Percentiles rank a stretch among this genome's conserved stretches.
Conservation (phyloP, 2,113 vertebrate genomes). For the Daboia siamensis region DNA sequence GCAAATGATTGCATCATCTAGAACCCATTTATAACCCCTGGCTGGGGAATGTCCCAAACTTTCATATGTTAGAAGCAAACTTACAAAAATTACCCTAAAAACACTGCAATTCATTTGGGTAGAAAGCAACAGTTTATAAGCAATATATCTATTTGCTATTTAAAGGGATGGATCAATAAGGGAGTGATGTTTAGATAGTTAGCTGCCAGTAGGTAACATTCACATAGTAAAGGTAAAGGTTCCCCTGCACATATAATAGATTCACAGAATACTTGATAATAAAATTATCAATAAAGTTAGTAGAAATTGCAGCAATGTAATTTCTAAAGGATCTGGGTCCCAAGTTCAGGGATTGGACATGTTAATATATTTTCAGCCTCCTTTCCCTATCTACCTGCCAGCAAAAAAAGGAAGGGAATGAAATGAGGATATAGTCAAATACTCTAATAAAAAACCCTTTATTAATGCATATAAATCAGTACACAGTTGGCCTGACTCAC, state of each 20-base stretch:
- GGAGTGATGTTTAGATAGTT: not conserved
- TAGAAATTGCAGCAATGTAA: not conserved
- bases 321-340: not conserved
- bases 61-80: not conserved
- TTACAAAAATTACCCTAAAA: not conserved
- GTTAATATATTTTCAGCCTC: not conserved
- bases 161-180: not conserved
- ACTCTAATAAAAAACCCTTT: not conserved
- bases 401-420: not conserved
- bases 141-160: not conserved
- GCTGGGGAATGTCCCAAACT: not conserved
- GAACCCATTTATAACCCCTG: not conserved
- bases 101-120: not conserved
- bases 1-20: not conserved
- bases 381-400: not conserved
- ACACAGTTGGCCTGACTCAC: not conserved
- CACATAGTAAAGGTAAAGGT: no score
- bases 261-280: not conserved
- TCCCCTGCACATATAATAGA: not conserved
- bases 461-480: not conserved
- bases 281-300: no score
- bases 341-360: not conserved
- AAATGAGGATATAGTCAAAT: not conserved
- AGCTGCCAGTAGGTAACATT: not conserved
- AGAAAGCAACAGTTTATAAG: not conserved